Base-by-base conservation (phyloP, 2,113 vertebrate genomes). In the Microtus pennsylvanicus region DNA sequence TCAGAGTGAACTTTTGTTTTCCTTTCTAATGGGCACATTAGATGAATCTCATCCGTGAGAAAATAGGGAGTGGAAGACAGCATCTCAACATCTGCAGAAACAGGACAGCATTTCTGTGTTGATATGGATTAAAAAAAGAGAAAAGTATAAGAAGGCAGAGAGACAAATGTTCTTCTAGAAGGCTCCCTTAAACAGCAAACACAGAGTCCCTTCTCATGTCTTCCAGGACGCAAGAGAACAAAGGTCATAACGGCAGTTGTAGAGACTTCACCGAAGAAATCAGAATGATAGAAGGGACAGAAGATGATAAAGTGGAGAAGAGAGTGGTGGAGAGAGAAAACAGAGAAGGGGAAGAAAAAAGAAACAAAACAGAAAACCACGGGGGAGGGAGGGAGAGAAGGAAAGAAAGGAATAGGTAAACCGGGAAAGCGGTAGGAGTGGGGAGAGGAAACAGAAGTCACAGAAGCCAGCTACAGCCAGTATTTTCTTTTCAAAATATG, bases 401-500 rank as follows among this genome's bases (percentile, higher is more conserved):
- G 86, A 89, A 89, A 26, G 45, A 52, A 4, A 87, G 2, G 19
- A 38, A 26, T 5, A n/a, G 38, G 10, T 8, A 42, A 35, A 5
- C 24, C 42, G 63, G 74, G 38, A 77, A 74, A 75, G 72, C 63
- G 24, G 42, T 30, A 72, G 30, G 55, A 12, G 1, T 42, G 77
- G 35, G 35, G 30, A 4, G 88, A 30, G 14, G 61, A 70, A 91
- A 82, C 50, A 69, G 11, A 93, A 42, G 58, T 94, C 16, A 47
- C 42, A 86, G 89, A 76, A 94, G 10, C 35, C 67, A 90, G 74
- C 52, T n/a, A 14, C 50, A 61, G 24, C 65, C 74, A 77, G 67
- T 93, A 81, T 91, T 96, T 97, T 95, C 78, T 95, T 96, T 75
- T 47, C 21, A 74, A 96, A 96, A 82, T 92, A 93, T 63, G 91